Evolutionary conservation across 2,888 invertebrate genomes (phyloP).

Genomic region (Tetranychus piercei): DNA sequence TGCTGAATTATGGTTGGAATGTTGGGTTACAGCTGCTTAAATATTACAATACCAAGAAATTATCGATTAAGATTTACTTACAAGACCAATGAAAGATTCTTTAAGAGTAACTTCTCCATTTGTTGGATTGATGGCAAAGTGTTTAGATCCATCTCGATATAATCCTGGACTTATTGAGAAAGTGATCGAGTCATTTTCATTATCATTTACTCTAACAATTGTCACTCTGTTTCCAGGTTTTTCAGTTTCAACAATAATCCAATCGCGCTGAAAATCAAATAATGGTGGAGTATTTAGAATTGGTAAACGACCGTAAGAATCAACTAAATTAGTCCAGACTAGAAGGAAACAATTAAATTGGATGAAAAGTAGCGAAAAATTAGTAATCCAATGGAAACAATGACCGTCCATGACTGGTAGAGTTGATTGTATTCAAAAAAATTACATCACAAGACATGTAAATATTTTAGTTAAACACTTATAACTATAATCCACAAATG

Average conservation of each 20-base stretch:
- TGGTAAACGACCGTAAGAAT: background rate
- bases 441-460: too few species aligned
- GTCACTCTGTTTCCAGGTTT: slow-evolving; percentile 25
- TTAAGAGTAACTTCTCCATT: slow-evolving; percentile 61
- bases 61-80: slow-evolving; percentile 31
- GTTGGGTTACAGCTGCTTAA: too few species aligned
- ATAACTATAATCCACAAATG: too few species aligned
- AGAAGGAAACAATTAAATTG: background rate
- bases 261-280: slow-evolving; percentile 50
- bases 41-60: background rate
- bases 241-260: slow-evolving; percentile 53
- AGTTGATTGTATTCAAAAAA: too few species aligned
- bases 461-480: too few species aligned
- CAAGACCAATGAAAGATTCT: slow-evolving; percentile 54
- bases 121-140: slow-evolving; percentile 50
- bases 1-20: too few species aligned
- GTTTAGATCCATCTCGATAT: slow-evolving; percentile 29
- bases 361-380: background rate
- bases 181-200: slow-evolving; percentile 27
- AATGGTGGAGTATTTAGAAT: slow-evolving; percentile 37
- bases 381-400: background rate
- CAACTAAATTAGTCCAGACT: background rate
- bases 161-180: slow-evolving; percentile 27
- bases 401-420: too few species aligned
- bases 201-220: slow-evolving; percentile 26